Evolutionary conservation across 1,140 invertebrate genomes (phyloP), one percentile per base, ranked within the genome.

Genomic region (Uloborus diversus): DNA sequence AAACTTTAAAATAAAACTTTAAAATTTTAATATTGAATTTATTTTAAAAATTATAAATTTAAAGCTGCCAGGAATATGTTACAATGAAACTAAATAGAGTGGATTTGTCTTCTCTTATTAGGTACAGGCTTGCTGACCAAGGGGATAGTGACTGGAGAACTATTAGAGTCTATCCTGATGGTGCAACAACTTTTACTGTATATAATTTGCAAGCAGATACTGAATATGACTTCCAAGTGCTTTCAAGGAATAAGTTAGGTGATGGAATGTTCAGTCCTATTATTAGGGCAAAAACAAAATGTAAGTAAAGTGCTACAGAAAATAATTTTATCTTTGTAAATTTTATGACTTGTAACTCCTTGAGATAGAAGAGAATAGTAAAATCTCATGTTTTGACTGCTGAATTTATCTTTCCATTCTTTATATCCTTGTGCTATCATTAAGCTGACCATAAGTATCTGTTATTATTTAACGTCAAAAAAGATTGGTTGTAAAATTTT

Each of bases 261-360:
- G 95, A 97, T 85, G 96, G 96, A 69, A 94, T 97, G 92, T 93
- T 94, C 89, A 98, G 96, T 88, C 94, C 96, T 87, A 91, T 94
- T 47, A 93, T 98, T 84, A 93, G 92, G 30, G 93, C 96, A 70
- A 91, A 91, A 86, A 99, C 96, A 42, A 90, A 95, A 85, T 95
- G 96, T 98, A 91, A 91, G 73, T 23, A 17, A 20, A 13, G 5
- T n/a, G n/a, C n/a, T n/a, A n/a, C n/a, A n/a, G n/a, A n/a, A n/a
- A n/a, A n/a, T n/a, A n/a, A n/a, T n/a, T n/a, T n/a, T n/a, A n/a
- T n/a, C n/a, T n/a, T n/a, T n/a, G n/a, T n/a, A n/a, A n/a, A n/a
- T n/a, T n/a, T n/a, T n/a, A n/a, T n/a, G n/a, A n/a, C n/a, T n/a
- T n/a, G n/a, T n/a, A n/a, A n/a, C n/a, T n/a, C n/a, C n/a, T n/a